phyloP scores from a whole-genome alignment of 1,140 invertebrate species.

The Drosophila pseudoobscura region DNA sequence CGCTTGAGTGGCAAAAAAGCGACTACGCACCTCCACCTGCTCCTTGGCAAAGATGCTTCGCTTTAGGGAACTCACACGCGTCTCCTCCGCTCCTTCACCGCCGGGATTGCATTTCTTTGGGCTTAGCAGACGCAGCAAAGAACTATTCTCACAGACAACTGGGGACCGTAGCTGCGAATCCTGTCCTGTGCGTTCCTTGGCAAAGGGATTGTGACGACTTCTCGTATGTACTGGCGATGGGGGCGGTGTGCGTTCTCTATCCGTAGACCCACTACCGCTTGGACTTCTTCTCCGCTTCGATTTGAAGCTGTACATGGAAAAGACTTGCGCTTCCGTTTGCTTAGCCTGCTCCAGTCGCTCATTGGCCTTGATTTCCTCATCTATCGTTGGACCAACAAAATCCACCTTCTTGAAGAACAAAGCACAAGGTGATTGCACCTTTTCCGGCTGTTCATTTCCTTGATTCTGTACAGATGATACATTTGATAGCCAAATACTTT shows the following conservation, averaged over 20 bases:
- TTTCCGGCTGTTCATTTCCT: not conserved
- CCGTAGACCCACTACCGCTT: slow-evolving; percentile 21
- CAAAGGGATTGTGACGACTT: slow-evolving; percentile 74
- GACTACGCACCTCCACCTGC: slow-evolving; percentile 62
- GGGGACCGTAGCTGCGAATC: slow-evolving; percentile 23
- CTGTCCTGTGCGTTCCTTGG: slow-evolving; percentile 33
- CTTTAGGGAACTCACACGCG: slow-evolving; percentile 45
- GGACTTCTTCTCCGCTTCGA: slow-evolving; percentile 52
- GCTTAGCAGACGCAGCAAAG: slow-evolving; percentile 66
- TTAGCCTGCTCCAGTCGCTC: slow-evolving; percentile 60
- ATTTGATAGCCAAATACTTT: slow-evolving; percentile 71
- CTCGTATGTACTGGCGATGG: slow-evolving; percentile 46
- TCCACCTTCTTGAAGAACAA: slow-evolving; percentile 75
- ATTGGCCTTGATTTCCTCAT: slow-evolving; percentile 64
- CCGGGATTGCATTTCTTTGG: slow-evolving; percentile 54
- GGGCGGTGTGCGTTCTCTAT: slow-evolving; percentile 39
- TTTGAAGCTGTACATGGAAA: slow-evolving; percentile 58
- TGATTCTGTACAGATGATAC: slow-evolving; percentile 1
- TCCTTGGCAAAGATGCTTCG: slow-evolving; percentile 63
- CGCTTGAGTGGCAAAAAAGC: slow-evolving; percentile 58
- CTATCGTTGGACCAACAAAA: slow-evolving; percentile 55
- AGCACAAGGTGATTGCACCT: slow-evolving; percentile 39
- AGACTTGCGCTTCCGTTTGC: slow-evolving; percentile 68
- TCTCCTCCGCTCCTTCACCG: slow-evolving; percentile 2
- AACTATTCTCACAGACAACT: slow-evolving; percentile 63